These are phyloP conservation scores for Prunella himalayana DNA, from an alignment of 2,113 vertebrate species.

Conservation along the genomic window DNA sequence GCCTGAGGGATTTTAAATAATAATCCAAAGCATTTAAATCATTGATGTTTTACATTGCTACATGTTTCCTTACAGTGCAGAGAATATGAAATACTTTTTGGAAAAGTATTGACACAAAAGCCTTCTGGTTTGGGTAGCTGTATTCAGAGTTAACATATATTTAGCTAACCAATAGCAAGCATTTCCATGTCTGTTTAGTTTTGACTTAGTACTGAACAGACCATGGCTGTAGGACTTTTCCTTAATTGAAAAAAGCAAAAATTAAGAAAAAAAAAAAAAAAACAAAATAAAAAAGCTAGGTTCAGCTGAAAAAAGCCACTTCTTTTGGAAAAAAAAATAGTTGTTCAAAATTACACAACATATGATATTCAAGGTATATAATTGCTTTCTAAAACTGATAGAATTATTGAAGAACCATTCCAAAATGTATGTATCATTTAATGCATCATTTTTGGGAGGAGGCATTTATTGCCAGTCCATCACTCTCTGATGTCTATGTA, in stretches of 20 bases:
- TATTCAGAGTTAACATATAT: neutral
- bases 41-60: neutral
- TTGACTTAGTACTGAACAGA: neutral
- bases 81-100: neutral
- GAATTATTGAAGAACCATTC: neutral
- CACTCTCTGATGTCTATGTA: neutral
- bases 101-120: neutral
- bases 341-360: neutral
- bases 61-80: neutral
- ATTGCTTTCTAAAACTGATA: neutral
- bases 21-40: neutral
- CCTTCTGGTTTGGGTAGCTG: neutral
- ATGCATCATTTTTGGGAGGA: neutral
- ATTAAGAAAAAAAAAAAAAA: too few species aligned
- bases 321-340: neutral
- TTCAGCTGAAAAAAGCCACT: rapidly evolving
- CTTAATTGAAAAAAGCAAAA: neutral
- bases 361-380: neutral
- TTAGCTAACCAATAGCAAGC: neutral
- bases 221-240: neutral
- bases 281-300: neutral
- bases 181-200: neutral
- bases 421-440: neutral
- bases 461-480: neutral
- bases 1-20: neutral